Percentiles rank a stretch among this genome's conserved stretches.
Conservation (phyloP, 2,797 vertebrate genomes). For the Percopsis omiscomaycus region DNA sequence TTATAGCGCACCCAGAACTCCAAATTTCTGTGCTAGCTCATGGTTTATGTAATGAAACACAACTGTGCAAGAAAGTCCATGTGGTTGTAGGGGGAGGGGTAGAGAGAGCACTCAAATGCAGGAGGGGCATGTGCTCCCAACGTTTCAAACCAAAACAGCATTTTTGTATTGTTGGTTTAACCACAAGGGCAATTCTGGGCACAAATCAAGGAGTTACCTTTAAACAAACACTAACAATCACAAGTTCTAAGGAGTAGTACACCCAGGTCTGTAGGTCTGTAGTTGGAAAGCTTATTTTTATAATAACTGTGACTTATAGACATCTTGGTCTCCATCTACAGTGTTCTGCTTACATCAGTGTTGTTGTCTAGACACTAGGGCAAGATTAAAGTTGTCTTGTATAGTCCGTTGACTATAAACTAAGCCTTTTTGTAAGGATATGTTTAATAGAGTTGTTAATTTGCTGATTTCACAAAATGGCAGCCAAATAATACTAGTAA, state of each 20-base stretch:
- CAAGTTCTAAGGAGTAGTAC: not conserved
- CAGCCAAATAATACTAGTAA: constrained; percentile 47
- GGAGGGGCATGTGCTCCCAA: too few relatives aligned
- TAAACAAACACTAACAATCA: constrained; percentile 9
- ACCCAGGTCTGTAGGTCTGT: not conserved
- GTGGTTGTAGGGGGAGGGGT: too few relatives aligned
- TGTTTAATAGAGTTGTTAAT: constrained; percentile 6
- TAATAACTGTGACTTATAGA: constrained; percentile 20
- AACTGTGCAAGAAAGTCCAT: too few relatives aligned
- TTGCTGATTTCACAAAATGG: constrained; percentile 9
- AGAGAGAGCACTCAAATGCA: too few relatives aligned
- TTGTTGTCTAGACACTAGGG: constrained; percentile 5
- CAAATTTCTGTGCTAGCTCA: too few relatives aligned
- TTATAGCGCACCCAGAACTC: too few relatives aligned
- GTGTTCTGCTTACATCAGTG: not conserved
- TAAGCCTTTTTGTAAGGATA: constrained; percentile 35
- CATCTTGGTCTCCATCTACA: constrained; percentile 13
- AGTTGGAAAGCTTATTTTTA: constrained; percentile 21
- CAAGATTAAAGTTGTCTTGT: constrained; percentile 18
- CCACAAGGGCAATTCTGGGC: too few relatives aligned
- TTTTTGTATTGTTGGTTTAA: too few relatives aligned
- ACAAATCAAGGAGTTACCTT: too few relatives aligned
- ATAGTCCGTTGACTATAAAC: constrained; percentile 22
- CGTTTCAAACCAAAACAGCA: too few relatives aligned
- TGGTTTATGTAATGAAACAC: too few relatives aligned